Evolutionary conservation across 2,797 vertebrate species (phyloP).

Genomic region (Fistularia commersonii): DNA sequence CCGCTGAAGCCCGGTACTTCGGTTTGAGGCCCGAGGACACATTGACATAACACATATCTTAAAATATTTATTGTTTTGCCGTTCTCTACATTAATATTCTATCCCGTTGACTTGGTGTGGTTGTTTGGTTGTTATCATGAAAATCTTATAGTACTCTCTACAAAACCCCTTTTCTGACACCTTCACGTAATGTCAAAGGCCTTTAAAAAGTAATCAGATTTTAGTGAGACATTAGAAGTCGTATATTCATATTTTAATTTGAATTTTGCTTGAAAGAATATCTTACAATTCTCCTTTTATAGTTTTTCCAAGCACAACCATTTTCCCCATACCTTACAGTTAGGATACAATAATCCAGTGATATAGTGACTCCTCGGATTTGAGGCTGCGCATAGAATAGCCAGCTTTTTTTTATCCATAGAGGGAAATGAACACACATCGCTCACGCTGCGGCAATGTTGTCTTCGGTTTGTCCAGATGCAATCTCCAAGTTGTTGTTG

Average conservation of each 20-base stretch:
- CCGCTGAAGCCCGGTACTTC: conserved; percentile 15
- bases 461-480: conserved; percentile 41
- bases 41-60: no score
- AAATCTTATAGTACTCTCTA: no score
- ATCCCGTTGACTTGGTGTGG: background rate
- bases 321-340: no score
- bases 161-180: no score
- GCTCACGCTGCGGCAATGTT: conserved; percentile 36
- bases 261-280: no score
- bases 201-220: no score
- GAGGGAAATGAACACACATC: conserved; percentile 40
- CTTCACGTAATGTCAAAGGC: no score
- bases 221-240: no score
- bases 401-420: conserved; percentile 4
- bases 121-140: no score
- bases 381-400: conserved; percentile 1
- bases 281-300: no score
- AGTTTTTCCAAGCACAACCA: no score
- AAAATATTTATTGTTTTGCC: conserved; percentile 20
- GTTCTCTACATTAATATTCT: conserved; percentile 2
- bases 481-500: conserved; percentile 64
- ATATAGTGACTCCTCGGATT: conserved; percentile 22
- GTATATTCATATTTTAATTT: no score
- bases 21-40: conserved; percentile 2
- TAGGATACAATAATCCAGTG: conserved; percentile 1